A percentile compares a stretch with the other conserved stretches of the same genome.
Conservation (phyloP, 2,113 vertebrate genomes). For the Ailurus styani region DNA sequence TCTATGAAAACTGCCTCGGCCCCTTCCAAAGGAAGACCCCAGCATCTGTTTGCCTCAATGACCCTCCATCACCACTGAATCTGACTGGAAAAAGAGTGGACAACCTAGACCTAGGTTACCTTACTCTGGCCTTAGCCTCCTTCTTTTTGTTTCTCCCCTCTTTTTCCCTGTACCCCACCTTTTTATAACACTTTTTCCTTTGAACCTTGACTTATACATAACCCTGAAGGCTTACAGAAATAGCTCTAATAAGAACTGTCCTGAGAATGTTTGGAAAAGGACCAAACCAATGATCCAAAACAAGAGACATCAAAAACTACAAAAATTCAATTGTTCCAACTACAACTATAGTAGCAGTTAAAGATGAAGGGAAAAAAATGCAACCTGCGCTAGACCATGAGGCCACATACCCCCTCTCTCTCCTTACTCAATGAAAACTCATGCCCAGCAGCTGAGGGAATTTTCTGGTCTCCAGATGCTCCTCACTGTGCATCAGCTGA, state of each 20-base stretch:
- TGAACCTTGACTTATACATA: background rate
- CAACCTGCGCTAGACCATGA: background rate
- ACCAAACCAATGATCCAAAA: background rate
- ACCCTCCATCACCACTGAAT: background rate
- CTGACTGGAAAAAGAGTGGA: background rate
- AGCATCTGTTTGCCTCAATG: background rate
- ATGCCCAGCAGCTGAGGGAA: background rate
- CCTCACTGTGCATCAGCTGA: background rate
- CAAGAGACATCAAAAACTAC: background rate
- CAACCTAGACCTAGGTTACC: background rate
- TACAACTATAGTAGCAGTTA: background rate
- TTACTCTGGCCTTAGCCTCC: background rate
- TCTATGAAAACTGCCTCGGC: background rate
- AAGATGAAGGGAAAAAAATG: background rate
- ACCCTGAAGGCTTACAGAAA: background rate
- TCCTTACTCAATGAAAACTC: background rate
- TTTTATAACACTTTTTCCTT: background rate
- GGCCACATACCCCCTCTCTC: rapidly evolving
- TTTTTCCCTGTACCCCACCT: background rate
- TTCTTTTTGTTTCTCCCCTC: background rate
- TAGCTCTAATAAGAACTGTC: background rate
- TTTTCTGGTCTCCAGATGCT: background rate
- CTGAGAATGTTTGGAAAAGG: background rate
- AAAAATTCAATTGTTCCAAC: background rate
- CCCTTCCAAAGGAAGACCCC: background rate